Base-by-base conservation (phyloP, 2,797 vertebrate genomes). In the Chromis chromis region DNA sequence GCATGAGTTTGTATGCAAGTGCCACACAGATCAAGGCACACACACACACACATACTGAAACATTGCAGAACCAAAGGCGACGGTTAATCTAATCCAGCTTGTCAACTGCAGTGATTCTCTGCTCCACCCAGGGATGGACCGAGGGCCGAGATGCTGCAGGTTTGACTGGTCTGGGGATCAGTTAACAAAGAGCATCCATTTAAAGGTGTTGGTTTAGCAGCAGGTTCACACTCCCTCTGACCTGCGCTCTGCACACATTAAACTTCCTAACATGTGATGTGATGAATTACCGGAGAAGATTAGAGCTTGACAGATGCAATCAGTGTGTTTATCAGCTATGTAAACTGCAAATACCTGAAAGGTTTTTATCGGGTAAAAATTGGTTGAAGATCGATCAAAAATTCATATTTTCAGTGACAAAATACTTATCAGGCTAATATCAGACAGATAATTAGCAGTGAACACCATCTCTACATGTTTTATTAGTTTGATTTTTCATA, bases 131-230 rank as follows among this genome's bases (percentile, higher is more conserved):
- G 68, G 68, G 78, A 76, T 82, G 77, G 84, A 89, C 62, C 11
- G 9, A 24, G 67, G 67, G 48, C 74, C 3, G 73, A 79, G 78
- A 70, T 79, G 89, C 19, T 88, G 83, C 86, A 82, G 88, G 90
- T 90, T 84, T 79, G 65, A 91, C 91, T 76, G 81, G 89, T 91
- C 78, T 77, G 52, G 46, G 50, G 79, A 78, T 84, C 74, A 65
- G 62, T 65, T 36, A 57, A 88, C 74, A 88, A 87, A 83, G 74
- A 48, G 17, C 14, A 2, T 28, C 0, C 22, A 56, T 63, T 52
- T 57, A 7, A 76, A 48, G 61, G 63, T 56, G 78, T 65, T 81
- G 63, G 76, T 68, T 65, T 31, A 76, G 72, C 54, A 31, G 65
- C 42, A 40, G 66, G 64, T 77, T 80, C 69, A 75, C 66, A 67